These are phyloP conservation scores for Cyanoliseus patagonus DNA, from an alignment of 2,113 vertebrate species.

Conservation along the genomic window DNA sequence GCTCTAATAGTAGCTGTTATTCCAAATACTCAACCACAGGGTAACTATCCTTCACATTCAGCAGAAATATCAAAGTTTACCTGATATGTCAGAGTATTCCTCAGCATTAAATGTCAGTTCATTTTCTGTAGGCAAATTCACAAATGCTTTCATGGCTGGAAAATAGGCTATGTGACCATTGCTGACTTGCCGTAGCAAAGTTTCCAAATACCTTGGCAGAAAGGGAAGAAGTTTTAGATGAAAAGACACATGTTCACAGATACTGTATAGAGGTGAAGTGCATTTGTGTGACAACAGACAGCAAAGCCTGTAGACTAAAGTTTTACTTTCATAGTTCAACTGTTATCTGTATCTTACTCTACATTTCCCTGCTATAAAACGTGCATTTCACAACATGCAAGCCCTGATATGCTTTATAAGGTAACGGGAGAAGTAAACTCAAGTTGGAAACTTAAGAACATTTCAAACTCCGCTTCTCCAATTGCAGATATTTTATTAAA, in stretches of 20 bases:
- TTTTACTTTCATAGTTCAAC: background rate
- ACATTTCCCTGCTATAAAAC: fast-evolving
- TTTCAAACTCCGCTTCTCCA: background rate
- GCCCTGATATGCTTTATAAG: background rate
- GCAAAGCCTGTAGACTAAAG: background rate
- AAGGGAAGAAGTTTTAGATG: background rate
- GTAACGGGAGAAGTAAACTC: background rate
- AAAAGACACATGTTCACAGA: background rate
- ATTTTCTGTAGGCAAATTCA: constrained; percentile 98
- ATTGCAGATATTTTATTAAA: background rate
- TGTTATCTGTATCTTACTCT: background rate
- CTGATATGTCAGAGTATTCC: constrained; percentile 98
- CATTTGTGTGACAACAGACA: background rate
- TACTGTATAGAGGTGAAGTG: background rate
- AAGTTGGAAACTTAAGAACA: background rate
- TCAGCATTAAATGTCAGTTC: constrained; percentile 98
- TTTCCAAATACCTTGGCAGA: constrained; percentile 94
- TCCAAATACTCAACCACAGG: background rate
- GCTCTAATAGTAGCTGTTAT: background rate
- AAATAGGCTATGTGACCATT: constrained; percentile 99
- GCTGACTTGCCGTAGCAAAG: constrained; percentile 95
- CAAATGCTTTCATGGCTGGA: constrained; percentile 98
- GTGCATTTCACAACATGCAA: background rate
- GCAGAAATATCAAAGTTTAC: constrained; percentile 66
- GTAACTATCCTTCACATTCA: background rate